A percentile compares a stretch with the other conserved stretches of the same genome.
Evolutionary conservation across 2,113 vertebrate genomes (phyloP).

Genomic region (Castor canadensis): DNA sequence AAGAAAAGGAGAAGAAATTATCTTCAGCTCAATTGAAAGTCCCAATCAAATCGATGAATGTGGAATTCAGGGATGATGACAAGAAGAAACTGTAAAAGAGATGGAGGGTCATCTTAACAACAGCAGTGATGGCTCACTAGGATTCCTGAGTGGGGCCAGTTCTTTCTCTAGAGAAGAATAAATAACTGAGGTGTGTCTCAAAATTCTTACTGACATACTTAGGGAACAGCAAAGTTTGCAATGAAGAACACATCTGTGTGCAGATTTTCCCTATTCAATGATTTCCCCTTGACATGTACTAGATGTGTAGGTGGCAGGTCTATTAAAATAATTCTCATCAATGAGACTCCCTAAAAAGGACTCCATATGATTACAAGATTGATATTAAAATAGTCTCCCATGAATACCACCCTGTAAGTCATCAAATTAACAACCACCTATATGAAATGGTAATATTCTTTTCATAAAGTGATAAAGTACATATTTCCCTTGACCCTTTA

Average conservation of each 20-base stretch:
- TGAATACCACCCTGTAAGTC: neutral
- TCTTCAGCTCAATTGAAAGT: neutral
- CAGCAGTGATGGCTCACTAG: no score
- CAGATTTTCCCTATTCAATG: neutral
- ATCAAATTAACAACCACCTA: neutral
- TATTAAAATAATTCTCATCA: neutral
- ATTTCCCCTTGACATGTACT: neutral
- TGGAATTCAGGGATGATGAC: neutral
- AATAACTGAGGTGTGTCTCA: neutral
- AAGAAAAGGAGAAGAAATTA: neutral
- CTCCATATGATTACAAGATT: neutral
- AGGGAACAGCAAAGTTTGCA: neutral
- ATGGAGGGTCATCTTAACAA: neutral
- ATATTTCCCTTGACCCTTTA: neutral
- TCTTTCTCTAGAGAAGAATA: neutral
- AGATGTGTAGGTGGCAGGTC: neutral
- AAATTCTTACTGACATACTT: neutral
- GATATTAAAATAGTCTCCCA: neutral
- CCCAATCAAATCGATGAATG: neutral
- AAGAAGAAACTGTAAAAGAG: neutral
- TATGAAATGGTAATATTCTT: neutral
- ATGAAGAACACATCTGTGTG: neutral
- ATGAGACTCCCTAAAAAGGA: neutral
- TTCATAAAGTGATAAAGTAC: neutral
- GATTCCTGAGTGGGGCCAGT: neutral